Percentiles rank a stretch among this genome's conserved stretches.
Conservation (phyloP, 2,113 vertebrate genomes). For the Sceloporus undulatus region DNA sequence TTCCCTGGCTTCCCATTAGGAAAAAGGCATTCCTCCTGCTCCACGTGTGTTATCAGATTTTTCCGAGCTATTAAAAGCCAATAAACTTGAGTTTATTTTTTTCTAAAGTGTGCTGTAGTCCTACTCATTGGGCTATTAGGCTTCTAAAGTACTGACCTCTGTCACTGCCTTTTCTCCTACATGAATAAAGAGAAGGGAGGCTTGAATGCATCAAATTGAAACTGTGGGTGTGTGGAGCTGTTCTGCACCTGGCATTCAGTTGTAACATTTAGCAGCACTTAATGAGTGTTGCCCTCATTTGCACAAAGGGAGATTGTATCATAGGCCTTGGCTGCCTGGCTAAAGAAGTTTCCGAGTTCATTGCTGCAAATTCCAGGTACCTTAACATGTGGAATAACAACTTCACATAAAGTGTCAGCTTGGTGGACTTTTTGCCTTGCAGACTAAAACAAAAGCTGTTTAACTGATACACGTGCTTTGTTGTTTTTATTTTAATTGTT, state of each 20-base stretch:
- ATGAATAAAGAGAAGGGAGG: slow-evolving; percentile 65
- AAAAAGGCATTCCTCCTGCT: background rate
- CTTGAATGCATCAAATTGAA: slow-evolving; percentile 67
- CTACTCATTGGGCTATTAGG: slow-evolving; percentile 80
- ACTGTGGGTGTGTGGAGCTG: slow-evolving; percentile 40
- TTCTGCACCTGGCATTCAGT: slow-evolving; percentile 30
- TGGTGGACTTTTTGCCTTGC: accelerated
- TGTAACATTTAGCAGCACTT: slow-evolving; percentile 75
- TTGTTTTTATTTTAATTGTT: background rate
- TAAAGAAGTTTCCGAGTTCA: accelerated
- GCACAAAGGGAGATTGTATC: slow-evolving; percentile 54
- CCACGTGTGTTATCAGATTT: slow-evolving; percentile 30
- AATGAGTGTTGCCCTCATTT: slow-evolving; percentile 57
- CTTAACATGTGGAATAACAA: accelerated
- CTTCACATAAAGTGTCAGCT: background rate
- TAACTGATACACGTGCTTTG: background rate
- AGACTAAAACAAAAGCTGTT: background rate
- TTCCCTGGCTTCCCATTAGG: background rate
- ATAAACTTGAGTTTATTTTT: slow-evolving; percentile 59
- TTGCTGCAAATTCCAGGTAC: accelerated
- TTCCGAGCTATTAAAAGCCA: slow-evolving; percentile 69
- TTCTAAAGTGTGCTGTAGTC: slow-evolving; percentile 58
- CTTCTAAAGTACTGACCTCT: slow-evolving; percentile 73
- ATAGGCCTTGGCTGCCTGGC: background rate
- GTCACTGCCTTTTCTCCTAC: slow-evolving; percentile 73